Conservation (phyloP, 2,888 invertebrate genomes). For the Drosophila limbata region DNA sequence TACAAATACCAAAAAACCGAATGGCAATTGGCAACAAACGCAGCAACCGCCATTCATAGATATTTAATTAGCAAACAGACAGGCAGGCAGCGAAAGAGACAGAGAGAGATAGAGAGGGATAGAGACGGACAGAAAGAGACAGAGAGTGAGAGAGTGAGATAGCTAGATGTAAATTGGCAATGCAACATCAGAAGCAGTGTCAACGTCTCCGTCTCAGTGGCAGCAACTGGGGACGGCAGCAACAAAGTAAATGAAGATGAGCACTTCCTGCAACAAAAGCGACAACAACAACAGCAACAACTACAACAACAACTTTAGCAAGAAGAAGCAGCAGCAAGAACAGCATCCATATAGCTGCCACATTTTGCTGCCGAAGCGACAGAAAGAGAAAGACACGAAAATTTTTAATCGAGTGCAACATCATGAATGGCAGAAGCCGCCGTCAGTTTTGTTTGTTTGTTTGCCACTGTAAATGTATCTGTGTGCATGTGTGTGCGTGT, state of each 20-base stretch:
- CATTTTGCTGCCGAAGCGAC: conserved; percentile 2
- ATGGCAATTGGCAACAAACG: conserved; percentile 49
- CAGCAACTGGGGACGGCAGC: conserved; percentile 37
- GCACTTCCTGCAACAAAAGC: conserved; percentile 80
- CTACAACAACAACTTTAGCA: conserved; percentile 30
- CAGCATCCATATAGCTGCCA: conserved; percentile 39
- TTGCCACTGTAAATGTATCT: conserved; percentile 14
- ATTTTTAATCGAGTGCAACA: conserved; percentile 81
- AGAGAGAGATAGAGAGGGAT: conserved; percentile 10
- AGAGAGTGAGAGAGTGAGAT: conserved; percentile 4
- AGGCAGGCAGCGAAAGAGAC: conserved; percentile 10
- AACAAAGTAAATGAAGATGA: conserved; percentile 80
- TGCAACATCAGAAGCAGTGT: conserved; percentile 44
- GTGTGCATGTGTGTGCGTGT: conserved; percentile 26
- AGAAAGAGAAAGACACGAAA: conserved; percentile 53
- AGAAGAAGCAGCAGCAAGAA: conserved; percentile 15
- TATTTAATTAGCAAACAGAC: conserved; percentile 77
- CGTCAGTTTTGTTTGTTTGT: conserved; percentile 65
- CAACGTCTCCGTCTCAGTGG: conserved; percentile 28
- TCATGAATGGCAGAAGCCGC: conserved; percentile 76
- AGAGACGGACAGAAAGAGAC: conserved; percentile 12
- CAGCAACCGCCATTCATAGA: conserved; percentile 79
- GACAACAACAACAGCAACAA: conserved; percentile 58
- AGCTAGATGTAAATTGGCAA: conserved; percentile 72
- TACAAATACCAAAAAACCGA: conserved; percentile 13